Percentiles rank a stretch among this genome's conserved stretches.
phyloP scores from a whole-genome alignment of 2,888 invertebrate genomes.

The Drosophila mimetica region DNA sequence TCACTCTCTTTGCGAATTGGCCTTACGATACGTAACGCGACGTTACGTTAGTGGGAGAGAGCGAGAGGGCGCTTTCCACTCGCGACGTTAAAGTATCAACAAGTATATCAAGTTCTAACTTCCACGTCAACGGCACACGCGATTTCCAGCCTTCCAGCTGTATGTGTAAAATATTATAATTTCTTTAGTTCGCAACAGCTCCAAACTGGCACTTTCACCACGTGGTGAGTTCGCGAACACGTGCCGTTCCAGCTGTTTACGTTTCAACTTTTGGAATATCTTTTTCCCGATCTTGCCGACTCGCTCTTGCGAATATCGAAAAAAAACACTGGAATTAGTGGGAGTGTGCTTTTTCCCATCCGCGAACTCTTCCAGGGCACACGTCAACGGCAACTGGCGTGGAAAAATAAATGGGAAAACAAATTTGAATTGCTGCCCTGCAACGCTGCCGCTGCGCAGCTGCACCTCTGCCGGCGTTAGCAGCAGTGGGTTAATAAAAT shows the following conservation, averaged over 20 bases:
- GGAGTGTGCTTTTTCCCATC: conserved; percentile 10
- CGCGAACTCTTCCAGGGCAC: conserved; percentile 59
- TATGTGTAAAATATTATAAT: conserved; percentile 37
- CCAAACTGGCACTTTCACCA: conserved; percentile 36
- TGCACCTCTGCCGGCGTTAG: conserved; percentile 16
- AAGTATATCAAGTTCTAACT: conserved; percentile 54
- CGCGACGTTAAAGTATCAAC: conserved; percentile 57
- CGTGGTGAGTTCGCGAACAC: conserved; percentile 53
- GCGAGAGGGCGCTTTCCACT: conserved; percentile 10
- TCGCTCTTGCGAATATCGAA: conserved; percentile 21
- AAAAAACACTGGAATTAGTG: background rate
- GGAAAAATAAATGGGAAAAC: conserved; percentile 19
- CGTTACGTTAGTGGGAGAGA: conserved; percentile 9
- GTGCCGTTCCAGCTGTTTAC: conserved; percentile 34
- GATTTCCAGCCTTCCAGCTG: conserved; percentile 18
- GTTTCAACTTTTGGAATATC: background rate
- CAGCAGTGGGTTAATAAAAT: conserved; percentile 17
- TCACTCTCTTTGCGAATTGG: conserved; percentile 30
- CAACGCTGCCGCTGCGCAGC: conserved; percentile 36
- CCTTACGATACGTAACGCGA: conserved; percentile 41
- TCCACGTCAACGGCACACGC: conserved; percentile 40
- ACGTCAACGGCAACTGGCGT: conserved; percentile 65
- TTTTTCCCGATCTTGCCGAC: background rate
- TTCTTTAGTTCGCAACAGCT: conserved; percentile 32
- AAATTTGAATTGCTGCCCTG: conserved; percentile 31